A percentile compares a stretch with the other conserved stretches of the same genome.
Evolutionary conservation across 2,888 invertebrate genomes (phyloP).

Genomic region (Perizoma flavofasciatum): DNA sequence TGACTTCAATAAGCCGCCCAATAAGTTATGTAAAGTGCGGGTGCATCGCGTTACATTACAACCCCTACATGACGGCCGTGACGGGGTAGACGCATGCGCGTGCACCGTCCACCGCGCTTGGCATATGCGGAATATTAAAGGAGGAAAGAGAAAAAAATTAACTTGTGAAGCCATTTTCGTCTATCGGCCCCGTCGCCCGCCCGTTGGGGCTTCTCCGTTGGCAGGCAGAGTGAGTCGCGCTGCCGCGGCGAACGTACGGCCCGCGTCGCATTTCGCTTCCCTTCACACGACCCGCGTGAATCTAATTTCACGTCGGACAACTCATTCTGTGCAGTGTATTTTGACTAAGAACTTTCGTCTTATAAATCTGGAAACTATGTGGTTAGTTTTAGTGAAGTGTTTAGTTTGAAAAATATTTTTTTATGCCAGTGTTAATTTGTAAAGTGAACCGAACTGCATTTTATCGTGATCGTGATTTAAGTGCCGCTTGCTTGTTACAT

Average conservation of each 20-base stretch:
- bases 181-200: slow-evolving; percentile 77
- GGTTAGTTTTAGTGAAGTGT: slow-evolving; percentile 61
- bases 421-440: slow-evolving; percentile 53
- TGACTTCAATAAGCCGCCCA: slow-evolving; percentile 80
- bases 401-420: slow-evolving; percentile 60
- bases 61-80: slow-evolving; percentile 64
- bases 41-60: slow-evolving; percentile 81
- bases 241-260: slow-evolving; percentile 63
- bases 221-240: slow-evolving; percentile 69
- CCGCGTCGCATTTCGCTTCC: slow-evolving; percentile 25
- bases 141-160: slow-evolving; percentile 84
- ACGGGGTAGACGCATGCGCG: slow-evolving; percentile 77
- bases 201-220: slow-evolving; percentile 64
- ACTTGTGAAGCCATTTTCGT: slow-evolving; percentile 84
- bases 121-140: slow-evolving; percentile 84
- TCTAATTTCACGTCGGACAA: slow-evolving; percentile 66
- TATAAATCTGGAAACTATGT: slow-evolving; percentile 9
- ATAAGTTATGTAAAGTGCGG: slow-evolving; percentile 82
- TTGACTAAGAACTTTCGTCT: slow-evolving; percentile 24
- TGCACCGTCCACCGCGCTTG: slow-evolving; percentile 75
- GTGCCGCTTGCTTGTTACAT: slow-evolving; percentile 57
- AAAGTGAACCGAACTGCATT: slow-evolving; percentile 51
- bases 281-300: slow-evolving; percentile 52
- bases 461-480: slow-evolving; percentile 57
- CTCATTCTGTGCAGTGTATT: slow-evolving; percentile 62